Conservation (phyloP, 2,797 vertebrate genomes). For the Lacerta agilis region DNA sequence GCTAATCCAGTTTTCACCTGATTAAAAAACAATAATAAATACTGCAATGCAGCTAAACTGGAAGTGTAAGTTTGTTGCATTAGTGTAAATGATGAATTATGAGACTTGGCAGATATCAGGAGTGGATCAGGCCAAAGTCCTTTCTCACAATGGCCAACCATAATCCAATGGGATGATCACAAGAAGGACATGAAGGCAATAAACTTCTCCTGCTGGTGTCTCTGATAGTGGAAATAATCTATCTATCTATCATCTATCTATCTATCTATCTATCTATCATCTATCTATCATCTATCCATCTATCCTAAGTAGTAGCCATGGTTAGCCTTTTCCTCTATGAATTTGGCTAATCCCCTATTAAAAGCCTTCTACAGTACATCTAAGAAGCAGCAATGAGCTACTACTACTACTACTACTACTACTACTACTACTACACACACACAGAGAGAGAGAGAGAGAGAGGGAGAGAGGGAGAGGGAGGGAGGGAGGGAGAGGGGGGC, state of each 20-base stretch:
- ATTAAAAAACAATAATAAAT: neutral
- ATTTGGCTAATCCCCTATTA: no score
- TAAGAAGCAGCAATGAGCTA: neutral
- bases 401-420: no score
- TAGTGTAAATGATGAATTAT: neutral
- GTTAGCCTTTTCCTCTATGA: no score
- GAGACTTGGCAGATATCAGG: neutral
- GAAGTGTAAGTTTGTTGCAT: neutral
- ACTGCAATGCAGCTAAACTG: neutral
- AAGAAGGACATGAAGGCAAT: neutral
- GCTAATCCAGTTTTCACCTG: conserved; percentile 1
- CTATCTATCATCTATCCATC: no score
- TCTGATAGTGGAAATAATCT: no score
- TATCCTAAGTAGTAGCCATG: no score
- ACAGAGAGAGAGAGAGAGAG: neutral
- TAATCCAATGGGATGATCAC: neutral
- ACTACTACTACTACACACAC: neutral
- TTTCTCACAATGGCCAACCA: neutral
- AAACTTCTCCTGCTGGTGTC: no score
- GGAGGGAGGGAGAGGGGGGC: no score
- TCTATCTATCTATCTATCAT: no score
- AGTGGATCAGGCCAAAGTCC: neutral
- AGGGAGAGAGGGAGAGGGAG: no score
- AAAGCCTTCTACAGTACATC: no score
- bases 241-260: no score